Evolutionary conservation across 2,113 vertebrate genomes (phyloP).

Genomic region (Serilophus lunatus): DNA sequence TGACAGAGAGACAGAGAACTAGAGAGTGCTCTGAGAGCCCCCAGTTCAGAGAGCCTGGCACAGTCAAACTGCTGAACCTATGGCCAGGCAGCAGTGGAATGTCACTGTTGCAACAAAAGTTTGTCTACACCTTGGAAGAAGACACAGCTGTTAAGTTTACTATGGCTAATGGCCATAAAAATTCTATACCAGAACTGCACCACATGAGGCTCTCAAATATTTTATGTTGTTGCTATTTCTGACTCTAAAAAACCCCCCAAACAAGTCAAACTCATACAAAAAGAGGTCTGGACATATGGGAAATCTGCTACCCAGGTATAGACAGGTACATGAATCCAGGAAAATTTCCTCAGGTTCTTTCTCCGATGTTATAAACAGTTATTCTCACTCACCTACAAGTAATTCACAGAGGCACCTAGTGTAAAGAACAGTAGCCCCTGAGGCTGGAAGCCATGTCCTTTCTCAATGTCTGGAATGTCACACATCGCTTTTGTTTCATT

Average conservation of each 20-base stretch:
- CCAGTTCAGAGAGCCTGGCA: rapidly evolving
- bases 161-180: slow-evolving; percentile 36
- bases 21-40: not conserved
- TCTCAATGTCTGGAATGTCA: slow-evolving; percentile 8
- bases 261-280: not conserved
- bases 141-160: slow-evolving; percentile 34
- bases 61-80: not conserved
- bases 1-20: not conserved
- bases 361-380: slow-evolving; percentile 63
- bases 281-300: not conserved
- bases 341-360: slow-evolving; percentile 52
- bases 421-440: slow-evolving; percentile 44
- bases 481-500: not conserved
- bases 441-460: not conserved
- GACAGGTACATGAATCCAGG: slow-evolving; percentile 30
- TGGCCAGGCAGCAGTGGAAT: not conserved
- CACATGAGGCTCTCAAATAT: not conserved
- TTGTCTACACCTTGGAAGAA: slow-evolving; percentile 44
- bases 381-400: slow-evolving; percentile 39
- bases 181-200: slow-evolving; percentile 7
- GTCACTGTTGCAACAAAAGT: slow-evolving; percentile 4
- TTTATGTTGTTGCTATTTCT: slow-evolving; percentile 13
- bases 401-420: slow-evolving; percentile 16
- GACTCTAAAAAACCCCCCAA: not conserved
- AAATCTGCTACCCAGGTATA: slow-evolving; percentile 48